A percentile compares a stretch with the other conserved stretches of the same genome.
phyloP scores from a whole-genome alignment of 2,888 invertebrate species.

The Adela reaumurella region DNA sequence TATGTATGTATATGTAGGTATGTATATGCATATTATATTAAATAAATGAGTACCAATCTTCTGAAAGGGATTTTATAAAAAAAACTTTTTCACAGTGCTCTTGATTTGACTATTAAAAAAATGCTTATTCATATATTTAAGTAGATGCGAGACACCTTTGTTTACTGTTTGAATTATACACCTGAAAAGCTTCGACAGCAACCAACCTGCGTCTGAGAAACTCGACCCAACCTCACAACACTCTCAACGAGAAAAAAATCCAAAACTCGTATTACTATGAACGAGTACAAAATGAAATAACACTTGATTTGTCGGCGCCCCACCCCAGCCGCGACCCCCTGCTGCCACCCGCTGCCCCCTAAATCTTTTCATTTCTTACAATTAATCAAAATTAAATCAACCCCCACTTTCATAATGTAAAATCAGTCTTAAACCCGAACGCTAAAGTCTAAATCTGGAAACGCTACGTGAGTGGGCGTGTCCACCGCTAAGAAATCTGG shows the following conservation, averaged over 20 bases:
- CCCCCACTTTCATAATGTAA: conserved; percentile 18
- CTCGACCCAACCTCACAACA: conserved; percentile 6
- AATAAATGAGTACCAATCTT: too few species aligned
- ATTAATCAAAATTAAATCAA: conserved; percentile 56
- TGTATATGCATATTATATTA: too few species aligned
- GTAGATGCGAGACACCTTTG: too few species aligned
- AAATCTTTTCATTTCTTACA: conserved; percentile 49
- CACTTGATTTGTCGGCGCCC: conserved; percentile 8
- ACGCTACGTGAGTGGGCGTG: conserved; percentile 32
- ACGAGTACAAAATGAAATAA: neutral
- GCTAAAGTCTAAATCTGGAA: conserved; percentile 23
- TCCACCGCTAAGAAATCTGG: conserved; percentile 51
- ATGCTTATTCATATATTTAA: too few species aligned
- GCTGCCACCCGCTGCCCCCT: conserved; percentile 10
- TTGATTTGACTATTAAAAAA: too few species aligned
- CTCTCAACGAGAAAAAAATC: neutral
- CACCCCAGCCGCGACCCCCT: conserved; percentile 9
- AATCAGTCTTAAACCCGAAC: conserved; percentile 20
- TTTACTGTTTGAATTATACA: too few species aligned
- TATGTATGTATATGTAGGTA: too few species aligned
- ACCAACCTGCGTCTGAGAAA: neutral
- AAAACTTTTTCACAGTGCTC: too few species aligned
- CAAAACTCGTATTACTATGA: neutral
- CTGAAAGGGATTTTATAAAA: too few species aligned
- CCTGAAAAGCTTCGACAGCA: neutral